These are phyloP conservation scores for Forbesichthys papilliferus DNA, from an alignment of 2,113 vertebrate species.

Conservation along the genomic window DNA sequence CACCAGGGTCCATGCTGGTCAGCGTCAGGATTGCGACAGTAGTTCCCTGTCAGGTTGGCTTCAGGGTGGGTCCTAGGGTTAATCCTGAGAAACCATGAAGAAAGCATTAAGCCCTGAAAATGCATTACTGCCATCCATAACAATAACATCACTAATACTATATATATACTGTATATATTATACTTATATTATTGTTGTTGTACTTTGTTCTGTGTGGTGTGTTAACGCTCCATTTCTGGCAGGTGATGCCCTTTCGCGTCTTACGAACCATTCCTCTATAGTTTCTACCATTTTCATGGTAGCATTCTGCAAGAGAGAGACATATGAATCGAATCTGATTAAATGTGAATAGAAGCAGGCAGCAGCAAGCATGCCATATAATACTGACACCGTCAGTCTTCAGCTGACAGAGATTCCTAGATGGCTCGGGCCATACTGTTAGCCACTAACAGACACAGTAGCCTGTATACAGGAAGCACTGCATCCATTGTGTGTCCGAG, in stretches of 20 bases:
- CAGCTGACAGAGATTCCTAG: background rate
- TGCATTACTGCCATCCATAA: background rate
- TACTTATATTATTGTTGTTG: conserved; percentile 55
- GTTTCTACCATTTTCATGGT: conserved; percentile 82
- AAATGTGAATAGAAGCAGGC: background rate
- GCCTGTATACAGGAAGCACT: background rate
- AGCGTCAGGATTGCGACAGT: conserved; percentile 90
- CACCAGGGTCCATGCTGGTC: conserved; percentile 96
- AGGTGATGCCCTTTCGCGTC: conserved; percentile 92
- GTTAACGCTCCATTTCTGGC: conserved; percentile 87
- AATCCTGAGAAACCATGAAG: conserved; percentile 75
- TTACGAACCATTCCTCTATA: conserved; percentile 86
- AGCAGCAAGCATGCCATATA: background rate
- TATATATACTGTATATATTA: background rate
- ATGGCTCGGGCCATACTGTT: background rate
- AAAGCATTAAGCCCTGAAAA: background rate
- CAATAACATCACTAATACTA: background rate
- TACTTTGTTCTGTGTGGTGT: conserved; percentile 85
- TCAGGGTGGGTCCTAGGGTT: conserved; percentile 79
- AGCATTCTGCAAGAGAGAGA: conserved; percentile 81
- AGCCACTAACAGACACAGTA: background rate
- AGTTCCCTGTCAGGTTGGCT: conserved; percentile 86
- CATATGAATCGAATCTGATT: background rate
- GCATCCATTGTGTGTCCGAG: background rate
- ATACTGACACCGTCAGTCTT: background rate